These are phyloP conservation scores for Neopelma chrysocephalum DNA, from an alignment of 2,797 vertebrate species.

Conservation along the genomic window DNA sequence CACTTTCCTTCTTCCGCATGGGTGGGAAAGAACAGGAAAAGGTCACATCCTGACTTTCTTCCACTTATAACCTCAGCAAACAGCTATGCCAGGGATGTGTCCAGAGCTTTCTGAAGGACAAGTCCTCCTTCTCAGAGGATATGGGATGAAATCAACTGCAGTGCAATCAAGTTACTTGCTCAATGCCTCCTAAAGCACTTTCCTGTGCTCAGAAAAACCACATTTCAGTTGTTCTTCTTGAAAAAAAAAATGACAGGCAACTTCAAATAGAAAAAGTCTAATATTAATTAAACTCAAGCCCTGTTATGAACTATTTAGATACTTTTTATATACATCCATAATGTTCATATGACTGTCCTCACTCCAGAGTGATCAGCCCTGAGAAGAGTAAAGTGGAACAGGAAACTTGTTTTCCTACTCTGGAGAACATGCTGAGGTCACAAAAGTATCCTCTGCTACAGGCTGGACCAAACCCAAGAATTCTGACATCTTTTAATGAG, in stretches of 20 bases:
- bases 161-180: neutral
- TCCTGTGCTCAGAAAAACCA: neutral
- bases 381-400: neutral
- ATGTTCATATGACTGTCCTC: neutral
- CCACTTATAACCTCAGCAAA: neutral
- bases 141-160: neutral
- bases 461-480: neutral
- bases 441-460: neutral
- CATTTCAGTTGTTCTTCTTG: neutral
- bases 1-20: neutral
- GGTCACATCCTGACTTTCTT: neutral
- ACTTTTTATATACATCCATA: neutral
- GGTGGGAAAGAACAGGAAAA: neutral
- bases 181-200: neutral
- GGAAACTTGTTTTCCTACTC: constrained; percentile 24
- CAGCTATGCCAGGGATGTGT: neutral
- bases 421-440: neutral
- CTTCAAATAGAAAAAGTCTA: neutral
- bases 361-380: neutral
- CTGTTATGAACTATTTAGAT: neutral
- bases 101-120: neutral
- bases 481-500: neutral
- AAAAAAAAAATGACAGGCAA: neutral
- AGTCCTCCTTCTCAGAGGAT: neutral
- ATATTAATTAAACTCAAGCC: neutral